Base-by-base conservation (phyloP, 2,888 invertebrate species). In the Sarcophaga rosellei region DNA sequence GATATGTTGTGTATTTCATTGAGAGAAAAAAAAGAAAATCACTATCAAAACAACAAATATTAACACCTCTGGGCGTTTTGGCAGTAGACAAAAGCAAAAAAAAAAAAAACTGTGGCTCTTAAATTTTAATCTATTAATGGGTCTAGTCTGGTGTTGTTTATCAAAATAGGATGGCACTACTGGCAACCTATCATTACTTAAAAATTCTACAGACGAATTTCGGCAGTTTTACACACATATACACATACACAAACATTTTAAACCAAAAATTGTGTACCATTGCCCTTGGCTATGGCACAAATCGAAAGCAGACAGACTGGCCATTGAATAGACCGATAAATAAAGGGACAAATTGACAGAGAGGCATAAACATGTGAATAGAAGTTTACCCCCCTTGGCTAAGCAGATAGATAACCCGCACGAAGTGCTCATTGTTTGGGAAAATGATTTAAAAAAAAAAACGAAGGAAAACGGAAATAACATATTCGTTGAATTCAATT, bases 11-110 rank as follows among this genome's bases (percentile, higher is more conserved):
- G 8, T 35, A 35, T 35, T 35, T 35, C 35, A 8, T 35, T 35
- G 8, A 8, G 1, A 35, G 8, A 35, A 35, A 35, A 35, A 2
- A 35, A 2, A 35, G 10, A 35, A 35, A 35, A 10, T 35, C 35
- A 10, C 35, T 35, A 35, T 2, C 35, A 80, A 25, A 45, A 59
- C 62, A 45, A n/a, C 21, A 59, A 80, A 66, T 73, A 66, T 73
- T 57, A 72, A 59, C 59, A 73, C 59, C 79, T 73, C 45, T 8
- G 66, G 79, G 79, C 73, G n/a, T 57, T 59, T 15, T 17, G n/a
- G 25, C 53, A n/a, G 59, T 61, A 80, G 61, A 61, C 21, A 17
- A 80, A 23, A 80, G 10, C 35, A 35, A 10, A 35, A 10, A 10
- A 6, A 5, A 2, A 35, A 10, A 10, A 8, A 8, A 10, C 10